Conservation (phyloP, 2,888 invertebrate species). For the Trachelus iudaicus region DNA sequence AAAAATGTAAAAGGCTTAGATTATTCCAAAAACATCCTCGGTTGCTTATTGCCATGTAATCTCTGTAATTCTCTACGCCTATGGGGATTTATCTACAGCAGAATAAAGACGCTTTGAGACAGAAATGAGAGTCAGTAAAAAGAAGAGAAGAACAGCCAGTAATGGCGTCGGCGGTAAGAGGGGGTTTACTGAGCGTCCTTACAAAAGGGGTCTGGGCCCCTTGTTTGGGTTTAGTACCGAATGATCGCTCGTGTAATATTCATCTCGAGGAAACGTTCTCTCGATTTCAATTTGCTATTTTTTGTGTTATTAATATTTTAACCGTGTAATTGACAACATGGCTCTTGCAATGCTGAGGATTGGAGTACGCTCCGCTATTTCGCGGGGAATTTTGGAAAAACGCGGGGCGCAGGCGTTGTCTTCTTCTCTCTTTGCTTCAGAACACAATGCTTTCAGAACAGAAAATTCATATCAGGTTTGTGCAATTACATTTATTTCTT, state of each 20-base stretch:
- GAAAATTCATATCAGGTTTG: no score
- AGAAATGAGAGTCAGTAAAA: constrained; percentile 16
- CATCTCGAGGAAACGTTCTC: neutral
- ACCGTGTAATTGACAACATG: constrained; percentile 28
- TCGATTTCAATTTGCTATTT: no score
- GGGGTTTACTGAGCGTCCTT: constrained; percentile 27
- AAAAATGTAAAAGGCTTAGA: constrained; percentile 5
- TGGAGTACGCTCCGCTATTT: constrained; percentile 34
- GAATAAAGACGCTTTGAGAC: neutral
- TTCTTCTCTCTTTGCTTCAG: neutral
- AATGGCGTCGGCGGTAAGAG: constrained; percentile 24
- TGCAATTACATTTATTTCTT: no score
- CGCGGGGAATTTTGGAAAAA: constrained; percentile 38
- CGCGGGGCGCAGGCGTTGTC: constrained; percentile 9
- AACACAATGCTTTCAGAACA: no score
- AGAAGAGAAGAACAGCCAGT: constrained; percentile 21
- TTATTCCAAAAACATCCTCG: neutral
- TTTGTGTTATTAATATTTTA: constrained; percentile 1
- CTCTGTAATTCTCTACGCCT: constrained; percentile 1
- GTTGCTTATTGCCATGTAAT: neutral
- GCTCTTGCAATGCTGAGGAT: constrained; percentile 40
- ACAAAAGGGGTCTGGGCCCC: constrained; percentile 41
- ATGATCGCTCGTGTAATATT: constrained; percentile 5
- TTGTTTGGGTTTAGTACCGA: constrained; percentile 30
- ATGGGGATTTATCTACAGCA: constrained; percentile 4